Conservation (phyloP, 2,888 invertebrate species). For the Drosophila cognata region DNA sequence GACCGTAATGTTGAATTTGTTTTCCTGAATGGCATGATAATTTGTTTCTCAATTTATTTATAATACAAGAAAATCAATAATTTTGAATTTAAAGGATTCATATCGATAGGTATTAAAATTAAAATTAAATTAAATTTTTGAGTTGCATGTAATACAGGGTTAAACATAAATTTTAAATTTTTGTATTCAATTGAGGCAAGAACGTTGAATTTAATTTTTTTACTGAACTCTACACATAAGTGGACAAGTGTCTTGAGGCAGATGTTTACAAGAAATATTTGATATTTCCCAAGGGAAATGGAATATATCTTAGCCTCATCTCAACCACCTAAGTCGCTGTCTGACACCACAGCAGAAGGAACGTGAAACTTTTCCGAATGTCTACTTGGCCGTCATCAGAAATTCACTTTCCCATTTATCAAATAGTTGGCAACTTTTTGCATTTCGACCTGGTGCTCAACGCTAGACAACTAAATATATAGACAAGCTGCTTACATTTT, state of each 20-base stretch:
- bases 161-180: neutral
- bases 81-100: neutral
- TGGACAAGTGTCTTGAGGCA: neutral
- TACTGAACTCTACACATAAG: neutral
- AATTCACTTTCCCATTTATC: slow-evolving; percentile 51
- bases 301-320: neutral
- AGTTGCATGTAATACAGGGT: neutral
- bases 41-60: neutral
- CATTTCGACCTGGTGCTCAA: slow-evolving; percentile 2
- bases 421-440: slow-evolving; percentile 51
- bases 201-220: neutral
- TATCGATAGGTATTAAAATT: neutral
- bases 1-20: slow-evolving; percentile 31
- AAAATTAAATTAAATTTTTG: neutral
- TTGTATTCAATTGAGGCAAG: neutral
- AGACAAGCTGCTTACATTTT: slow-evolving; percentile 20
- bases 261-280: neutral
- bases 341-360: neutral
- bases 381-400: slow-evolving; percentile 13
- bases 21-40: slow-evolving; percentile 3
- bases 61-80: neutral
- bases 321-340: neutral
- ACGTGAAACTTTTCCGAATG: slow-evolving; percentile 6
- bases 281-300: neutral
- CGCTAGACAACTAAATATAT: slow-evolving; percentile 26